Conservation (phyloP, 2,888 invertebrate genomes). For the Gandaritis pyraliata region DNA sequence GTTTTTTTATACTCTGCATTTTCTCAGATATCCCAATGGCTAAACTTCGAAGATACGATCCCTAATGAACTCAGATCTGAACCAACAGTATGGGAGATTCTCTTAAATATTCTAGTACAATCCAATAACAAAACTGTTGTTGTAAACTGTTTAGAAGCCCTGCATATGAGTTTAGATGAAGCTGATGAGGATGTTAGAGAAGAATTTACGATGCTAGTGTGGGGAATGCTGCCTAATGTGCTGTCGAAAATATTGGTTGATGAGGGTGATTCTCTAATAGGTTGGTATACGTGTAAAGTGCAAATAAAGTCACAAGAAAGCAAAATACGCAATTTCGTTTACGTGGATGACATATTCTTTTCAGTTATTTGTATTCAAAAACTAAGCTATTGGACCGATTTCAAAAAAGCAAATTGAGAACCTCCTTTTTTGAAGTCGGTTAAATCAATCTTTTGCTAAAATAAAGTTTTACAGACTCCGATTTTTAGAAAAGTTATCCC, state of each 20-base stretch:
- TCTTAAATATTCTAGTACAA: slow-evolving; percentile 65
- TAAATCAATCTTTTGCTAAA: too few relatives aligned
- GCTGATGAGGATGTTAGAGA: slow-evolving; percentile 58
- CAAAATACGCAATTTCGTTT: too few relatives aligned
- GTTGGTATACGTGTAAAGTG: slow-evolving; percentile 47
- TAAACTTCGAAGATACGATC: slow-evolving; percentile 65
- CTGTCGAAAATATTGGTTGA: slow-evolving; percentile 65
- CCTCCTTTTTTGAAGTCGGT: too few relatives aligned
- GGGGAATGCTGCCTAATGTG: slow-evolving; percentile 67
- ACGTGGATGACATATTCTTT: too few relatives aligned
- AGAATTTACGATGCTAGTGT: slow-evolving; percentile 60
- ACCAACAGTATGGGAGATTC: slow-evolving; percentile 66
- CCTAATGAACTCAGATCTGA: slow-evolving; percentile 65
- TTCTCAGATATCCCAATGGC: slow-evolving; percentile 72
- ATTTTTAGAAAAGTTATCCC: not conserved
- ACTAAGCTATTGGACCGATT: too few relatives aligned
- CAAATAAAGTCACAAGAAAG: too few relatives aligned
- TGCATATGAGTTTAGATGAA: slow-evolving; percentile 60
- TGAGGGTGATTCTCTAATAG: slow-evolving; percentile 58
- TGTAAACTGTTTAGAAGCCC: slow-evolving; percentile 62
- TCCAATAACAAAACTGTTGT: slow-evolving; percentile 51
- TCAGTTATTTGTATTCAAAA: too few relatives aligned
- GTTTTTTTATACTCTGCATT: too few relatives aligned
- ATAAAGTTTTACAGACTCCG: too few relatives aligned
- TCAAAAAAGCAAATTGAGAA: too few relatives aligned